Evolutionary conservation across 2,888 invertebrate species (phyloP), one percentile per base, ranked within the genome.

Genomic region (Fragum whitleyi): DNA sequence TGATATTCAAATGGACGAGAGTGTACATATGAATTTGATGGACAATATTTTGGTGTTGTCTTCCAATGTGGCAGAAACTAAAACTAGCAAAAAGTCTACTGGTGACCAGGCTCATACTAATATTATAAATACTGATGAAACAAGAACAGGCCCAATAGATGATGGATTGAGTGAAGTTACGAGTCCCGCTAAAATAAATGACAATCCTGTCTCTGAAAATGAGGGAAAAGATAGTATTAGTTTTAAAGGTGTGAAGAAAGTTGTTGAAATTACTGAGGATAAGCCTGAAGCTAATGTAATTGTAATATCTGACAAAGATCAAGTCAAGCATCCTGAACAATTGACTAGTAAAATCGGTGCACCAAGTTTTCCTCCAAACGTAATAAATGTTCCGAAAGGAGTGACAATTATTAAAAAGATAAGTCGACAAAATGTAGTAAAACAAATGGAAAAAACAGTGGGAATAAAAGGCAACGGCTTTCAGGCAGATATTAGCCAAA

Each of bases 21-120:
- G 67, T 6, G 67, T 67, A n/a, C 81, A 79, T 53, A 74, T 74
- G 74, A 75, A 76, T 16, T 53, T 76, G 32, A 67, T 74, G n/a
- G 67, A 67, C 19, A 59, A 77, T 19, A 42, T 47, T 36, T 26
- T 76, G 19, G 36, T 55, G 6, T 32, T 70, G 16, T 53, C 70
- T 1, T 28, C 55, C 1, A 42, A 26, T n/a, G 5, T 57, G 26
- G n/a, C 57, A 5, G n/a, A 47, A 19, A 47, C 16, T 47, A 5
- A 47, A 47, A 5, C 3, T 36, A 36, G 9, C 32, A 36, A 36
- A 9, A 9, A 36, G 32, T 36, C 32, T 36, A 9, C 3, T 36
- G 32, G 32, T 36, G 9, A 9, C 32, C 9, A 6, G 32, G 9
- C 32, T 6, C 5, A 36, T 36, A 36, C 9, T 36, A 9, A 36